Conservation (phyloP, 2,113 vertebrate species). For the Alectura lathami region DNA sequence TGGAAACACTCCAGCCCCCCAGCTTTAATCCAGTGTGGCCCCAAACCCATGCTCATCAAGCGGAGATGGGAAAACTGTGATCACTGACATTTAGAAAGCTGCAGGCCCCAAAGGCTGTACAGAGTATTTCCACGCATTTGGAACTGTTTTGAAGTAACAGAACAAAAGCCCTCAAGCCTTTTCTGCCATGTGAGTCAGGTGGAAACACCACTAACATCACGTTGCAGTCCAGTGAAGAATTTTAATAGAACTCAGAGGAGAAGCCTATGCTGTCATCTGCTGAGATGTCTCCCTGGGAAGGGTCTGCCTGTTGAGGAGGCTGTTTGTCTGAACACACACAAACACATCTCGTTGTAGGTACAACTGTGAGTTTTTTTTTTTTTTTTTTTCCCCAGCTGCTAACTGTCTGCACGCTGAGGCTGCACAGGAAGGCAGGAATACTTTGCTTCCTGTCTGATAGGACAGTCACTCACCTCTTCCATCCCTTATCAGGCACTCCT, state of each 20-base stretch:
- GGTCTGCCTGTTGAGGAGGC: background rate
- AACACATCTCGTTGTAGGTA: background rate
- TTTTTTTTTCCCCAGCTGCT: background rate
- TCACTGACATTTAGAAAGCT: background rate
- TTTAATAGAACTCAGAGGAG: too few relatives aligned
- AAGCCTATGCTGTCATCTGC: background rate
- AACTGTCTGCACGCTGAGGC: background rate
- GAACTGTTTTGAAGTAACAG: background rate
- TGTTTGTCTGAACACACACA: background rate
- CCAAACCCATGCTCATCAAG: background rate
- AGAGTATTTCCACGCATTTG: background rate
- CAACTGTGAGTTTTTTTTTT: background rate
- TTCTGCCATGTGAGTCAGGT: fast-evolving
- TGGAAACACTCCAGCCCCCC: background rate
- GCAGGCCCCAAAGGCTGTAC: background rate
- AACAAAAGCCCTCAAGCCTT: background rate
- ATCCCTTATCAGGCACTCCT: background rate
- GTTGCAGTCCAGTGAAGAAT: background rate
- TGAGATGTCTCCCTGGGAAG: background rate
- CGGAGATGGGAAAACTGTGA: background rate
- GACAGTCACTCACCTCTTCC: background rate
- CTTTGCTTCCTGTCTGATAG: background rate
- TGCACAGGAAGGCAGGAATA: fast-evolving
- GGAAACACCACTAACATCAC: background rate
- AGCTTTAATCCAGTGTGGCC: fast-evolving